Conservation (phyloP, 2,888 invertebrate species). For the Ophioninae sp. region DNA sequence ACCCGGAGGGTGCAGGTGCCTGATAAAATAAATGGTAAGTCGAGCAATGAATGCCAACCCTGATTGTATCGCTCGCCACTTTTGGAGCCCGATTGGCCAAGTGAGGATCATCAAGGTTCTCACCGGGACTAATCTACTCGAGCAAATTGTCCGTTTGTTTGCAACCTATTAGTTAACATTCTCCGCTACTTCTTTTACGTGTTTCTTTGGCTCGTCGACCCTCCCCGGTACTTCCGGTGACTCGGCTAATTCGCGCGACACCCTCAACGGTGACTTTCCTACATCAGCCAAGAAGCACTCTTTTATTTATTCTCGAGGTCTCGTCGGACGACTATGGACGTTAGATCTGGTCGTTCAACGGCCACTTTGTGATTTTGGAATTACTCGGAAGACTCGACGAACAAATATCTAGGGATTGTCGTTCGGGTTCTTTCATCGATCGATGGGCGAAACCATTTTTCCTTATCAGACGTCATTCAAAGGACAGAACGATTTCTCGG, state of each 20-base stretch:
- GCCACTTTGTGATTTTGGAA: too few species aligned
- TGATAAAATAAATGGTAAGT: slow-evolving; percentile 66
- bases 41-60: slow-evolving; percentile 57
- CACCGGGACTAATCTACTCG: slow-evolving; percentile 62
- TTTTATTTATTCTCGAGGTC: slow-evolving; percentile 21
- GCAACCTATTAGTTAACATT: slow-evolving; percentile 68
- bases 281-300: neutral
- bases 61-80: slow-evolving; percentile 56
- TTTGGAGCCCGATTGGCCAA: slow-evolving; percentile 25
- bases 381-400: too few species aligned
- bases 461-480: slow-evolving; percentile 3
- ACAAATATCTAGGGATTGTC: too few species aligned
- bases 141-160: slow-evolving; percentile 70
- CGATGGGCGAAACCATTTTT: too few species aligned
- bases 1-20: slow-evolving; percentile 10
- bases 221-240: slow-evolving; percentile 40
- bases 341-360: slow-evolving; percentile 6
- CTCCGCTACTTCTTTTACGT: slow-evolving; percentile 60
- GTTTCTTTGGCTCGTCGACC: slow-evolving; percentile 45
- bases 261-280: slow-evolving; percentile 11
- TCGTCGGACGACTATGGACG: neutral
- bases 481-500: slow-evolving; percentile 16
- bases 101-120: slow-evolving; percentile 41
- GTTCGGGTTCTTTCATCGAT: too few species aligned
- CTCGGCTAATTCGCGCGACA: slow-evolving; percentile 33